Evolutionary conservation across 2,888 invertebrate genomes (phyloP).

Genomic region (Ormyrus labotus): DNA sequence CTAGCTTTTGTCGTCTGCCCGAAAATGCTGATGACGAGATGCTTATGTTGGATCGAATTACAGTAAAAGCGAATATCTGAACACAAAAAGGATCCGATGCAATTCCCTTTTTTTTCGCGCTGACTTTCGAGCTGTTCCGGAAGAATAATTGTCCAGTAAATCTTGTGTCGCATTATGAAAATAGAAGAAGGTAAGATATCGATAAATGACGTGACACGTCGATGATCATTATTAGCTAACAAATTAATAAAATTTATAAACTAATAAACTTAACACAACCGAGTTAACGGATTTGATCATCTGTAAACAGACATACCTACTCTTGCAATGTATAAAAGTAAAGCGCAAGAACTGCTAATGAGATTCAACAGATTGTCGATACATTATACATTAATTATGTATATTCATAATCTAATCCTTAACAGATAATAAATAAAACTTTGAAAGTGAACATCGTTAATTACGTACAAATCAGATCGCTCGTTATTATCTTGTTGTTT

Average conservation of each 20-base stretch:
- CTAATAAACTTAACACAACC: conserved; percentile 54
- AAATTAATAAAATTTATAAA: conserved; percentile 55
- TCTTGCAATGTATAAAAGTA: conserved; percentile 52
- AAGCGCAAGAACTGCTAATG: conserved; percentile 51
- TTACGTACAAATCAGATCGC: background rate
- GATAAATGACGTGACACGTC: conserved; percentile 38
- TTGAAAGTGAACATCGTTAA: conserved; percentile 24
- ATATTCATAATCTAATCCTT: conserved; percentile 33
- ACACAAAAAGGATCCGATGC: conserved; percentile 18
- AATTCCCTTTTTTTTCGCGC: conserved; percentile 15
- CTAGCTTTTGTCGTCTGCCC: background rate
- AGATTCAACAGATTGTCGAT: conserved; percentile 49
- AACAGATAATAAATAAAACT: conserved; percentile 42
- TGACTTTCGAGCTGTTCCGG: background rate
- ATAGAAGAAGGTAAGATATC: conserved; percentile 34
- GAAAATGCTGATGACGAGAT: conserved; percentile 20
- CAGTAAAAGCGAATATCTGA: conserved; percentile 35
- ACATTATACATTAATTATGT: conserved; percentile 28
- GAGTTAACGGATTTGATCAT: conserved; percentile 41
- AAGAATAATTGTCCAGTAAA: conserved; percentile 20
- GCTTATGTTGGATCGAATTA: conserved; percentile 19
- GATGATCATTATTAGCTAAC: conserved; percentile 49
- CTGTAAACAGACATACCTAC: conserved; percentile 43
- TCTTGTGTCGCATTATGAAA: conserved; percentile 36
- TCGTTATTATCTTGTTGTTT: no score